Evolutionary conservation across 2,113 vertebrate species (phyloP), one percentile per base, ranked within the genome.

Genomic region (Tapirus terrestris): DNA sequence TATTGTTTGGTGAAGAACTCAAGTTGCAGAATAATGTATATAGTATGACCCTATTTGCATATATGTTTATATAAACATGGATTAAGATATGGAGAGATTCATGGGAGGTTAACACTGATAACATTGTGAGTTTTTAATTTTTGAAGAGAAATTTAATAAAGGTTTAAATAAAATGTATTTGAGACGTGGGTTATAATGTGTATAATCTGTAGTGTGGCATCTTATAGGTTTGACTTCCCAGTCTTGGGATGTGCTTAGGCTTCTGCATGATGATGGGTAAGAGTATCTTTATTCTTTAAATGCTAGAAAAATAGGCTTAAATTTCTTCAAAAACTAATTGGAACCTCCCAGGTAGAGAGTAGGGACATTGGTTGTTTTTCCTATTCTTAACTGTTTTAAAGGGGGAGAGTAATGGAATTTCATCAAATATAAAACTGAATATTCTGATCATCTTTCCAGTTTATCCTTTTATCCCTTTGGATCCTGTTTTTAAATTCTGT

Each of bases 121-220:
- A 67, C 17, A 73, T 43, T 33, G 7, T n/a, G 65, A 60, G 18
- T 83, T 96, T 76, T 89, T 92, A 83, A 92, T 83, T 96, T 83
- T 76, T 76, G 29, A 65, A 83, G 14, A 82, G 13, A 48, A 76
- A 92, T 58, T 92, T 75, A 75, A 88, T 67, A 56, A 61, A 51
- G 11, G 73, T 87, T 92, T 87, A 79, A 77, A 67, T 5, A 65
- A 81, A 95, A 79, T 70, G 85, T 60, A 85, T 72, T 92, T 75
- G 83, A 67, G 48, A 82, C 11, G 36, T 88, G 36, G 5, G 3
- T 82, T 81, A 82, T 29, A 81, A 7, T n/a, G 7, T 43, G 6
- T 86, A 8, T 86, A 79, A 88, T 87, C 31, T 88, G 13, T 65
- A 27, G 45, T 88, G 45, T 58, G 33, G 33, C 31, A 72, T 89